A percentile compares a stretch with the other conserved stretches of the same genome.
These are phyloP conservation scores for Pipistrellus kuhlii DNA, from an alignment of 2,797 vertebrate species.

Conservation along the genomic window DNA sequence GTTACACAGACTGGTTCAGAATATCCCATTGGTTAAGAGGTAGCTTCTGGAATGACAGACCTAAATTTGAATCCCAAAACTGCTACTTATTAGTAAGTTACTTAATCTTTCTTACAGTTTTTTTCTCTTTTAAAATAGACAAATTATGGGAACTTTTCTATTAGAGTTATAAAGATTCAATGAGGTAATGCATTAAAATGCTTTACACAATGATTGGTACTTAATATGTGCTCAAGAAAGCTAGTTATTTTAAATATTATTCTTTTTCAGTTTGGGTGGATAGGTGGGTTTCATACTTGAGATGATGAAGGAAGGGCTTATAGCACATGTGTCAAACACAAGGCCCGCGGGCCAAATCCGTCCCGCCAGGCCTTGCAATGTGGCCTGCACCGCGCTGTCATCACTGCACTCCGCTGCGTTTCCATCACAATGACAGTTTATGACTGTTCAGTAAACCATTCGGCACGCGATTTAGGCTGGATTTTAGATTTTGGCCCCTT, in stretches of 20 bases:
- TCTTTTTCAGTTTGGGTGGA: slow-evolving; percentile 15
- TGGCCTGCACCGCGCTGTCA: no score
- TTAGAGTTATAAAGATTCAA: slow-evolving; percentile 29
- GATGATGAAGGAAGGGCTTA: slow-evolving; percentile 1
- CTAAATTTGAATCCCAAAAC: neutral
- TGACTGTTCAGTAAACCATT: no score
- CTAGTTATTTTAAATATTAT: slow-evolving; percentile 6
- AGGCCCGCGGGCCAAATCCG: no score
- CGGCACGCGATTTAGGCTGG: no score
- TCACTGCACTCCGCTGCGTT: no score
- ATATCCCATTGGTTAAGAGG: slow-evolving; percentile 23
- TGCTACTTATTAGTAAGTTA: slow-evolving; percentile 42
- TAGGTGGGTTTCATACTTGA: slow-evolving; percentile 11
- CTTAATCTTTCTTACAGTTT: neutral
- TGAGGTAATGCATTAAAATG: slow-evolving; percentile 38
- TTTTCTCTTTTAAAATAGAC: slow-evolving; percentile 37
- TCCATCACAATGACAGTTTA: no score
- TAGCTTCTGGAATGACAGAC: slow-evolving; percentile 33
- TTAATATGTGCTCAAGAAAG: slow-evolving; percentile 11
- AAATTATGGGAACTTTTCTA: neutral
- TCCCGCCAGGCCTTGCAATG: no score
- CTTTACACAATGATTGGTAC: neutral
- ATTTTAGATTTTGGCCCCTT: no score
- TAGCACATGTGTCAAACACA: no score
- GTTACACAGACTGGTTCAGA: neutral